phyloP scores from a whole-genome alignment of 2,113 vertebrate species.

The Capreolus pygargus region DNA sequence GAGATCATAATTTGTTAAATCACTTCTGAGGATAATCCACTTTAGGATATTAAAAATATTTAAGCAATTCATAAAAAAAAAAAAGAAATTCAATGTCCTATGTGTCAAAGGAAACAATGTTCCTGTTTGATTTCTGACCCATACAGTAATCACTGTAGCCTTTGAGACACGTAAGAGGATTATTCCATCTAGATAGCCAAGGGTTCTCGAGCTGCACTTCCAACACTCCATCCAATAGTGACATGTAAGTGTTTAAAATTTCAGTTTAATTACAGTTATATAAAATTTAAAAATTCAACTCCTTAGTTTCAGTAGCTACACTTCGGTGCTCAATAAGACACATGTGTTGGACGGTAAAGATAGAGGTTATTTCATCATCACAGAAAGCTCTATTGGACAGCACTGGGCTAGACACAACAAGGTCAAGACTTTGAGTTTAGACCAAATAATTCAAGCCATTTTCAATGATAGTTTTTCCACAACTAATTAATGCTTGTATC shows the following conservation, averaged over 20 bases:
- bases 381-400: not conserved
- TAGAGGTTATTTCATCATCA: not conserved
- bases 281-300: not conserved
- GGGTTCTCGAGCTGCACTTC: not conserved
- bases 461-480: not conserved
- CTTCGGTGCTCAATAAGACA: not conserved
- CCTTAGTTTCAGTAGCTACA: not conserved
- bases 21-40: conserved; percentile 49
- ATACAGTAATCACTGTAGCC: not conserved
- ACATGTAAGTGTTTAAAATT: not conserved
- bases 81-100: conserved; percentile 30
- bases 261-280: conserved; percentile 39
- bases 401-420: not conserved
- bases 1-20: conserved; percentile 63
- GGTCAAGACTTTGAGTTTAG: not conserved
- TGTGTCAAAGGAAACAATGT: conserved; percentile 37
- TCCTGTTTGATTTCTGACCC: conserved; percentile 7
- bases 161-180: not conserved
- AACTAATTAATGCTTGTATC: conserved; percentile 30
- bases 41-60: conserved; percentile 35
- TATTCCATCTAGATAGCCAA: not conserved
- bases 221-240: not conserved
- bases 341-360: not conserved
- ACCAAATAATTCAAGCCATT: conserved; percentile 28
- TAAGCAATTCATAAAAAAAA: conserved; percentile 26